Evolutionary conservation across 2,888 invertebrate genomes (phyloP).

Genomic region (Napeogenes inachia): DNA sequence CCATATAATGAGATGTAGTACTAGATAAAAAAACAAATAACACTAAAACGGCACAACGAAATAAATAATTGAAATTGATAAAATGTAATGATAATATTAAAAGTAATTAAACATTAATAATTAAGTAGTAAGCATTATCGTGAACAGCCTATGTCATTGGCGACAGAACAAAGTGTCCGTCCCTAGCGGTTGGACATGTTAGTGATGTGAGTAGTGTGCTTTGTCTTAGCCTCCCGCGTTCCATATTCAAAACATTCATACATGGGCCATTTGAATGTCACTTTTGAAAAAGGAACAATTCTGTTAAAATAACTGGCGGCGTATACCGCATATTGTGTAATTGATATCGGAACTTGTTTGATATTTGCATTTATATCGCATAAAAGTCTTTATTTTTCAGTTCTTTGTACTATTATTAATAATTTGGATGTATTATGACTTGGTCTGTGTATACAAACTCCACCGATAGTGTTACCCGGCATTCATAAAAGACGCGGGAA

Average conservation of each 20-base stretch:
- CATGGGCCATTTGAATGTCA: background rate
- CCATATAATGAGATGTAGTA: background rate
- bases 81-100: slow-evolving; percentile 39
- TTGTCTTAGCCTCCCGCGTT: slow-evolving; percentile 15
- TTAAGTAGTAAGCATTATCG: slow-evolving; percentile 68
- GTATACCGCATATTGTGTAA: background rate
- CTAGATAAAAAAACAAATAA: background rate
- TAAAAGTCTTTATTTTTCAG: background rate
- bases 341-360: no score
- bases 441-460: slow-evolving; percentile 34
- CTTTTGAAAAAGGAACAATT: slow-evolving; percentile 1
- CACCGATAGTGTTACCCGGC: slow-evolving; percentile 9
- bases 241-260: slow-evolving; percentile 6
- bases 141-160: slow-evolving; percentile 50
- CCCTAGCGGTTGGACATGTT: slow-evolving; percentile 37
- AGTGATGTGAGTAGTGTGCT: slow-evolving; percentile 29
- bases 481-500: slow-evolving; percentile 15
- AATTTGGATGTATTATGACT: slow-evolving; percentile 11
- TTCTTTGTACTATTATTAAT: background rate
- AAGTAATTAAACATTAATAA: slow-evolving; percentile 38
- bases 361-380: no score
- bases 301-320: background rate
- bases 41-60: slow-evolving; percentile 15
- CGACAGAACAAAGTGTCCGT: slow-evolving; percentile 39
- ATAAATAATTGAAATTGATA: slow-evolving; percentile 24